Percentiles rank a stretch among this genome's conserved stretches.
phyloP scores from a whole-genome alignment of 2,797 vertebrate species.

The Leuciscus waleckii region DNA sequence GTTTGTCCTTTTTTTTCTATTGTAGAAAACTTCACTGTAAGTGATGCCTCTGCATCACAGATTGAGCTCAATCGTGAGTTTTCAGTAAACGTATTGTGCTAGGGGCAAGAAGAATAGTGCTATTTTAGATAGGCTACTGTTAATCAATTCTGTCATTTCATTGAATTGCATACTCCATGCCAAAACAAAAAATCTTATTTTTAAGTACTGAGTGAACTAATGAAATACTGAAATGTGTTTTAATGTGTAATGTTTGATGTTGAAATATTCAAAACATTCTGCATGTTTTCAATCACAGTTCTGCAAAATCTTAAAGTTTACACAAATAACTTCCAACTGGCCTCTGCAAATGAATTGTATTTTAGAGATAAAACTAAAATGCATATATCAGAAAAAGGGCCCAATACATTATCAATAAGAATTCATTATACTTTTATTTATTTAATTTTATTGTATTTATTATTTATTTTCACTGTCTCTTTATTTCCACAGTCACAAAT shows the following conservation, averaged over 20 bases:
- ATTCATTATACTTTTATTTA: neutral
- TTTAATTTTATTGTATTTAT: neutral
- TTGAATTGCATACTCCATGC: neutral
- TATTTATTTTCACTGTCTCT: neutral
- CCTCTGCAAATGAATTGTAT: neutral
- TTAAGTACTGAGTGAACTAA: neutral
- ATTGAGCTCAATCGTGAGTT: neutral
- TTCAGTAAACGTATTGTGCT: neutral
- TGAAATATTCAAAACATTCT: neutral
- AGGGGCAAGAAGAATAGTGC: neutral
- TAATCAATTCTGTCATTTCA: neutral
- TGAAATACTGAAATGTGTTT: neutral
- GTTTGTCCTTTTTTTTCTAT: neutral
- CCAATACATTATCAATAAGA: neutral
- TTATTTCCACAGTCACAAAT: neutral
- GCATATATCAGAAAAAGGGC: neutral
- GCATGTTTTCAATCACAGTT: neutral
- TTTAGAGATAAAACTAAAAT: neutral
- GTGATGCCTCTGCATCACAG: accelerated
- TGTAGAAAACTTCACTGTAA: neutral
- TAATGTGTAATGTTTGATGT: too few relatives aligned
- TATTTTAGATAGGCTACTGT: neutral
- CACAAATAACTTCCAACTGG: neutral
- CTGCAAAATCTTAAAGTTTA: neutral
- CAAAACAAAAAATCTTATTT: neutral